These are phyloP conservation scores for Daktulosphaira vitifoliae DNA, from an alignment of 1,140 invertebrate genomes.

Conservation along the genomic window DNA sequence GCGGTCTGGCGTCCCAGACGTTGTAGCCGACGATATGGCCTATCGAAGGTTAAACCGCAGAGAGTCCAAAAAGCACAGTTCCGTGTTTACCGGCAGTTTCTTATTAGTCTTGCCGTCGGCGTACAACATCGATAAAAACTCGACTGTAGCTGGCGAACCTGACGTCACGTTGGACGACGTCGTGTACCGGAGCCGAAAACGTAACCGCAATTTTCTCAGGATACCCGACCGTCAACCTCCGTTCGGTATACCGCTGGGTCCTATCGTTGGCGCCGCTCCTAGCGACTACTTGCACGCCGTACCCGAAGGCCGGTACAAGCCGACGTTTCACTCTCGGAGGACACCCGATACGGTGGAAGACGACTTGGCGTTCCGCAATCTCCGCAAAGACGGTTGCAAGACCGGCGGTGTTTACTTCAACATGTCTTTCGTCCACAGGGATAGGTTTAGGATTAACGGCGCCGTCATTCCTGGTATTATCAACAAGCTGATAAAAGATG, in stretches of 20 bases:
- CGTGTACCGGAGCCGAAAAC: conserved; percentile 65
- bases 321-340: conserved; percentile 54
- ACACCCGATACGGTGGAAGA: conserved; percentile 75
- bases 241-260: conserved; percentile 79
- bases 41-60: conserved; percentile 55
- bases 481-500: neutral
- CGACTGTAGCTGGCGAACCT: conserved; percentile 49
- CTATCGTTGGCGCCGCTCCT: conserved; percentile 61
- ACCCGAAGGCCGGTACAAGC: conserved; percentile 52
- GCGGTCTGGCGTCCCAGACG: conserved; percentile 20
- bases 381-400: conserved; percentile 59
- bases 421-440: neutral
- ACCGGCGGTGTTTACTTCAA: neutral
- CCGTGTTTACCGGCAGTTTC: conserved; percentile 58
- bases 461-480: neutral
- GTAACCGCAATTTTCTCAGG: conserved; percentile 62
- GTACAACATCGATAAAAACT: conserved; percentile 36
- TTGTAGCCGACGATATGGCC: conserved; percentile 62
- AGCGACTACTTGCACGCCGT: conserved; percentile 74
- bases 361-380: conserved; percentile 72
- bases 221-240: conserved; percentile 72
- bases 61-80: conserved; percentile 42
- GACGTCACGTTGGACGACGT: conserved; percentile 76
- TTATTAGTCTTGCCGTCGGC: conserved; percentile 61
- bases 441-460: neutral